Evolutionary conservation across 1,140 invertebrate genomes (phyloP).

Genomic region (Saxidomus purpurata): DNA sequence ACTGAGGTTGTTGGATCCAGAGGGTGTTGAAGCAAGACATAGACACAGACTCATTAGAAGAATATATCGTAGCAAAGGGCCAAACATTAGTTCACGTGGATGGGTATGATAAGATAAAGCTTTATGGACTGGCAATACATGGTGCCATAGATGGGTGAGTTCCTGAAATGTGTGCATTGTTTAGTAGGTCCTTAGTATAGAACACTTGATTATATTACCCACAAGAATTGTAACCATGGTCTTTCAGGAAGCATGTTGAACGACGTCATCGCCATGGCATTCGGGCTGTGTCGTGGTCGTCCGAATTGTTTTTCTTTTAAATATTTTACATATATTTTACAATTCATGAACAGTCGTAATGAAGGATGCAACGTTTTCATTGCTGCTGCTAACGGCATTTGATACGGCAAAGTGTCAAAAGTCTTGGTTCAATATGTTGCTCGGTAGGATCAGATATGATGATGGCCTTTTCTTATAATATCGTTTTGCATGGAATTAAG

Average conservation of each 20-base stretch:
- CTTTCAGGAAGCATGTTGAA: slow-evolving; percentile 15
- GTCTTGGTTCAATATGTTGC: too few relatives aligned
- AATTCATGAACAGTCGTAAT: too few relatives aligned
- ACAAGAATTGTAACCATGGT: neutral
- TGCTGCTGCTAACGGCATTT: too few relatives aligned
- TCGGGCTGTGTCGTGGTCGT: slow-evolving; percentile 13
- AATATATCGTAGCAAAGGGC: slow-evolving; percentile 44
- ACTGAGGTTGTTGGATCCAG: slow-evolving; percentile 42
- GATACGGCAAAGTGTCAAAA: too few relatives aligned
- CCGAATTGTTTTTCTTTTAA: too few relatives aligned
- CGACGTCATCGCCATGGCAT: slow-evolving; percentile 24
- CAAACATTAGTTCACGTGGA: slow-evolving; percentile 51
- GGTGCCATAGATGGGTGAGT: slow-evolving; percentile 63
- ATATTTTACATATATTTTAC: too few relatives aligned
- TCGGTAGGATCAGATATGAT: too few relatives aligned
- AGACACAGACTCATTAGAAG: slow-evolving; percentile 12
- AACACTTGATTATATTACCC: neutral
- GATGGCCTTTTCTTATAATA: too few relatives aligned
- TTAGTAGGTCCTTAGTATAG: too few relatives aligned
- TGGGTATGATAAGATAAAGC: slow-evolving; percentile 65
- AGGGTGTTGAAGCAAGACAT: slow-evolving; percentile 26
- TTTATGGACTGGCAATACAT: slow-evolving; percentile 60
- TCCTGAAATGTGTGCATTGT: neutral
- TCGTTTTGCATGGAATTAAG: too few relatives aligned
- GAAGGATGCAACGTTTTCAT: too few relatives aligned